Evolutionary conservation across 1,140 invertebrate genomes (phyloP).

Genomic region (Drosophila eugracilis): DNA sequence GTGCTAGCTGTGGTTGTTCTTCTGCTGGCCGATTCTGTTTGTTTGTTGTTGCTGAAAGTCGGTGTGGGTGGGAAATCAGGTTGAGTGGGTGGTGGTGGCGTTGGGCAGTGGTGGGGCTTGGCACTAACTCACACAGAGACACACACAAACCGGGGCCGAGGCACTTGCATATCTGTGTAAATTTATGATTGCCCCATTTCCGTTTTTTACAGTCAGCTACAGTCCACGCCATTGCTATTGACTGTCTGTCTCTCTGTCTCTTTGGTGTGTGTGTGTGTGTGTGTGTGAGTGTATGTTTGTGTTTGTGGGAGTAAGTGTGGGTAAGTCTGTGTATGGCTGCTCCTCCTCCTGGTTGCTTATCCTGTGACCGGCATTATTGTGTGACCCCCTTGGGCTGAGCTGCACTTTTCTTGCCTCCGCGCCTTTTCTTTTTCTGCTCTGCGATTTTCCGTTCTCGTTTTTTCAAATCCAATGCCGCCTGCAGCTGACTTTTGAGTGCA

Average conservation of each 20-base stretch:
- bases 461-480: conserved; percentile 75
- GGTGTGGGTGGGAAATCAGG: conserved; percentile 23
- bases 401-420: conserved; percentile 70
- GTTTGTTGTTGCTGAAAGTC: conserved; percentile 46
- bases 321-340: conserved; percentile 20
- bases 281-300: conserved; percentile 5
- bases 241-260: conserved; percentile 55
- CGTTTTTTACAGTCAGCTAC: conserved; percentile 74
- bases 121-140: conserved; percentile 27
- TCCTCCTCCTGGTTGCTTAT: conserved; percentile 63
- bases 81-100: conserved; percentile 7
- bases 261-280: neutral
- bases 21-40: conserved; percentile 19
- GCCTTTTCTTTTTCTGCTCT: conserved; percentile 22
- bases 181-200: conserved; percentile 84
- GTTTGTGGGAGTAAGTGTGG: neutral
- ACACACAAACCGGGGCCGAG: conserved; percentile 39
- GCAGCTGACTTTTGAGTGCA: conserved; percentile 77
- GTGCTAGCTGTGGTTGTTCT: conserved; percentile 15
- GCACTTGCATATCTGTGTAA: conserved; percentile 84
- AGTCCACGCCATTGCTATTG: conserved; percentile 60
- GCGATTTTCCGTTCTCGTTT: conserved; percentile 18
- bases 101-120: neutral
- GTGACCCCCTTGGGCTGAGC: conserved; percentile 62
- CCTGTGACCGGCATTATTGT: conserved; percentile 80